Evolutionary conservation across 1,140 invertebrate species (phyloP), one percentile per base, ranked within the genome.

Genomic region (Drosophila serrata): DNA sequence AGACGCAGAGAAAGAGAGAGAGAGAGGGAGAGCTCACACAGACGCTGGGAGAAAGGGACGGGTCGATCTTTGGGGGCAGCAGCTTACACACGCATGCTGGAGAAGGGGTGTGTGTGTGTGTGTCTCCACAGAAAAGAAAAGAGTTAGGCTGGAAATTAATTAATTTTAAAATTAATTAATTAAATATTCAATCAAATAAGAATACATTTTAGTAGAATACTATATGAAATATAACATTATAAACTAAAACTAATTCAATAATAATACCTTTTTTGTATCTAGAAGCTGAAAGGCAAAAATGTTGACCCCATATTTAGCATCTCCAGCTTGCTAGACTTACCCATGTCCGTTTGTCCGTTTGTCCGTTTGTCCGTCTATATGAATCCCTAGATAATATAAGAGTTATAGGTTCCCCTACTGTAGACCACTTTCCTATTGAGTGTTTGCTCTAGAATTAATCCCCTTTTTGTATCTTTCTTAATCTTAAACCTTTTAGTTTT

Each of bases 11-110:
- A 35, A 24, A 43, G 37, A 58, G 31, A 45, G 29, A 51, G 45
- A 58, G 7, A 15, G 31, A 42, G 15, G 9, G 57, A 39, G 7
- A 43, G 19, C 59, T 76, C 77, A 67, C 72, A 69, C 56, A 67
- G 65, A 56, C 42, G 31, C 45, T 48, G 42, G 9, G 27, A 56
- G 33, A 22, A 49, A 33, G 33, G 53, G 49, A 63, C 8, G 37
- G 45, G 35, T 22, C 27, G 19, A 13, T 51, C 48, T 42, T 22
- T 22, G 24, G n/a, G 27, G 27, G 48, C 31, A 53, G 49, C 29
- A 39, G 51, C 43, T 77, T 68, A 59, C 24, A 70, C 43, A 68
- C 42, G 61, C 45, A 61, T 1, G 17, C 24, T 13, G 29, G 42
- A 24, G 24, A 19, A 12, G 19, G 13, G 37, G 15, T 15, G 17